These are phyloP conservation scores for Anarhynchus alexandrinus DNA, from an alignment of 2,113 vertebrate genomes.

Conservation along the genomic window DNA sequence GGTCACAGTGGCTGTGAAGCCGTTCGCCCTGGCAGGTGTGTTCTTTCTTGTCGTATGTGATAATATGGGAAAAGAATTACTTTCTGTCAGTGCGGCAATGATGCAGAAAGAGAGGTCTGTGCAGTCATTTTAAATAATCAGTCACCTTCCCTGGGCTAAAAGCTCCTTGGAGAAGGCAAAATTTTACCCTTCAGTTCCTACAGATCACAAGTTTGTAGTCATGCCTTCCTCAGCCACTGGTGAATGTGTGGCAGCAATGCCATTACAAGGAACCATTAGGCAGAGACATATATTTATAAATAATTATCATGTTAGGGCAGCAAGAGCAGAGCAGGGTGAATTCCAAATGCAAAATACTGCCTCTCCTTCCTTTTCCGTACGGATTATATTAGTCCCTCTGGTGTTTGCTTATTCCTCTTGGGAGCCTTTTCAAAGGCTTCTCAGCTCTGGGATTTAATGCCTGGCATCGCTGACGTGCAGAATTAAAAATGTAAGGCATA, in stretches of 20 bases:
- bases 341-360: neutral
- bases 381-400: neutral
- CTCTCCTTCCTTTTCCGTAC: neutral
- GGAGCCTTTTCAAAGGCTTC: conserved; percentile 10
- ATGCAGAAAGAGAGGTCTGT: neutral
- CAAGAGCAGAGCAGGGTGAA: neutral
- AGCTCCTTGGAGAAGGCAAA: neutral
- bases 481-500: neutral
- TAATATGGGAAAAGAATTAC: neutral
- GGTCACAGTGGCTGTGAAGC: neutral
- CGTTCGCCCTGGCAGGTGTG: fast-evolving
- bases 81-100: neutral
- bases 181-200: neutral
- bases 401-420: neutral
- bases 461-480: neutral
- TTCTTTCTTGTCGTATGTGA: neutral
- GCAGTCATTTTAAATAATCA: neutral
- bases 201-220: neutral
- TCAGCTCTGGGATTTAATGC: neutral
- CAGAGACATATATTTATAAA: neutral
- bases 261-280: neutral
- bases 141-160: neutral
- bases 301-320: neutral
- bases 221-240: neutral
- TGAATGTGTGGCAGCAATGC: neutral